These are phyloP conservation scores for Hyperoodon ampullatus DNA, from an alignment of 2,113 vertebrate genomes.

Conservation along the genomic window DNA sequence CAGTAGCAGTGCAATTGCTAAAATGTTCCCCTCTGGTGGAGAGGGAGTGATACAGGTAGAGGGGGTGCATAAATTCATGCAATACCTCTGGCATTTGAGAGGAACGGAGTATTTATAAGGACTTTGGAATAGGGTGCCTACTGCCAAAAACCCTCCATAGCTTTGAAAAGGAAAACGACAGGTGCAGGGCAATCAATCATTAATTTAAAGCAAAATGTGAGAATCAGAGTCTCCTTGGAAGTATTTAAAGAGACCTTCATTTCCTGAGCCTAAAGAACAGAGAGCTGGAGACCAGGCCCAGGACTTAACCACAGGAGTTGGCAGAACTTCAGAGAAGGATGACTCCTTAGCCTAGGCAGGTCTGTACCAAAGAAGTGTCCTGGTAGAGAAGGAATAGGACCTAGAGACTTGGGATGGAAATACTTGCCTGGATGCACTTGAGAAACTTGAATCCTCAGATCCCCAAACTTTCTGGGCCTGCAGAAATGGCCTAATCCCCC, in stretches of 20 bases:
- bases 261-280: neutral
- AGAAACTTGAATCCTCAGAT: neutral
- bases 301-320: no score
- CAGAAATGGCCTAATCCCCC: neutral
- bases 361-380: neutral
- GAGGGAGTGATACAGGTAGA: neutral
- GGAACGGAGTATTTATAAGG: neutral
- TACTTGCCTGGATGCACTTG: neutral
- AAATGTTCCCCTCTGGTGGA: neutral
- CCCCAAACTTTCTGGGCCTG: neutral
- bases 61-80: no score
- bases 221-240: neutral
- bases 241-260: neutral
- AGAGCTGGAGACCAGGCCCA: neutral
- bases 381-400: neutral
- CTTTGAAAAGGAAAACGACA: neutral
- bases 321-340: neutral
- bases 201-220: neutral
- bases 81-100: neutral
- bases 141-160: neutral
- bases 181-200: neutral
- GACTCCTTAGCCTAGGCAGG: neutral
- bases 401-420: neutral
- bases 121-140: neutral
- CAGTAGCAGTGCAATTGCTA: neutral